Conservation (phyloP, 2,113 vertebrate genomes). For the Eira barbara region DNA sequence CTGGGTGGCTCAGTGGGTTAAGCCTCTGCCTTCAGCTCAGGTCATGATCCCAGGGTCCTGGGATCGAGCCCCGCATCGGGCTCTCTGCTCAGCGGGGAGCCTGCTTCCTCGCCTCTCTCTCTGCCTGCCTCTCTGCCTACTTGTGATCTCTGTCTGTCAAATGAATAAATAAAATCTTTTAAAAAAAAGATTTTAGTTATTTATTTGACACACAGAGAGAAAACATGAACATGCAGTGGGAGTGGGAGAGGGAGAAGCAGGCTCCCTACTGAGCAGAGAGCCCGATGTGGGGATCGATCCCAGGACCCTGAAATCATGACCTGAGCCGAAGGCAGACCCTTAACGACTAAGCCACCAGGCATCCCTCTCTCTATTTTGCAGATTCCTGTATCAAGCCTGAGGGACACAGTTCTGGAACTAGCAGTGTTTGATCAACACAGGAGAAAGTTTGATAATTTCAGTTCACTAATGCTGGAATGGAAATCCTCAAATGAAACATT, state of each 20-base stretch:
- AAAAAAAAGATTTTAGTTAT: no score
- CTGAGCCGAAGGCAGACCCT: no score
- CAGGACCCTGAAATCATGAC: not conserved
- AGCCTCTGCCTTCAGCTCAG: no score
- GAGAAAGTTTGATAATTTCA: slow-evolving; percentile 82
- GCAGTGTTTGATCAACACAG: slow-evolving; percentile 78
- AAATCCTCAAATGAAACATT: slow-evolving; percentile 77
- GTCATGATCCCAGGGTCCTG: no score
- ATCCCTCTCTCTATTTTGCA: slow-evolving; percentile 24
- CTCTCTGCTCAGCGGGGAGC: no score
- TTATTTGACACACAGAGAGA: not conserved
- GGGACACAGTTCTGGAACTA: slow-evolving; percentile 76
- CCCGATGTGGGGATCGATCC: not conserved
- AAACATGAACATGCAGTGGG: not conserved
- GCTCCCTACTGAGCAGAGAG: not conserved
- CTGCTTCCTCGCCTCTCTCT: no score
- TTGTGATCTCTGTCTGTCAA: no score
- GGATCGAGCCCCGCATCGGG: no score
- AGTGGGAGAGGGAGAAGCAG: not conserved
- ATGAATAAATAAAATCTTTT: no score
- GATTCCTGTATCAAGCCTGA: slow-evolving; percentile 78
- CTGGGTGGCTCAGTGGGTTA: no score
- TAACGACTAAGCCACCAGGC: not conserved
- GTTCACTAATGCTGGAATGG: slow-evolving; percentile 78
- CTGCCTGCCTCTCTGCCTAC: no score